These are phyloP conservation scores for Monochamus saltuarius DNA, from an alignment of 1,140 invertebrate genomes.

Conservation along the genomic window DNA sequence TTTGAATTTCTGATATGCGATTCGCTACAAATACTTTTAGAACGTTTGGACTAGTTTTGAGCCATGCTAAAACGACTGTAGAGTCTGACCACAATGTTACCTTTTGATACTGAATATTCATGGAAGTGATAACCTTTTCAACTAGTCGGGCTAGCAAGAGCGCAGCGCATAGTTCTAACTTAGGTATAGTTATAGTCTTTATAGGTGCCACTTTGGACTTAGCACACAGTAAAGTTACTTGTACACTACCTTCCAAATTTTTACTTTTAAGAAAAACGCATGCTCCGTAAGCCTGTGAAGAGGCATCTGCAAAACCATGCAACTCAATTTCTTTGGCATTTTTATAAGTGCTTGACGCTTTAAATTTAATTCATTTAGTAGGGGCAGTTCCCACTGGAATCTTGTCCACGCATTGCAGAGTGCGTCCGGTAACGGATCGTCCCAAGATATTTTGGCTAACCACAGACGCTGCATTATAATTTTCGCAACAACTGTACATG, in stretches of 20 bases:
- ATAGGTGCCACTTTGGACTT: slow-evolving; percentile 20
- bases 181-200: slow-evolving; percentile 6
- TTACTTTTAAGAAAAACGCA: slow-evolving; percentile 13
- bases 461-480: slow-evolving; percentile 49
- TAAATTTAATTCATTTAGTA: too few relatives aligned
- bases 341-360: too few relatives aligned
- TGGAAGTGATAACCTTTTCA: slow-evolving; percentile 16
- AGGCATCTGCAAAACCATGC: slow-evolving; percentile 18
- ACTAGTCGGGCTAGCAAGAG: slow-evolving; percentile 33
- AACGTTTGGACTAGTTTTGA: slow-evolving; percentile 2
- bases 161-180: slow-evolving; percentile 19
- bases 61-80: slow-evolving; percentile 8
- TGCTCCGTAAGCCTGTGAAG: slow-evolving; percentile 16
- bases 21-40: slow-evolving; percentile 13
- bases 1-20: slow-evolving; percentile 13
- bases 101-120: slow-evolving; percentile 8
- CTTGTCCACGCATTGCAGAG: too few relatives aligned
- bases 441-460: too few relatives aligned
- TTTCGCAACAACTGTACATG: slow-evolving; percentile 48
- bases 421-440: too few relatives aligned
- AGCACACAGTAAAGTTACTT: background rate
- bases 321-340: slow-evolving; percentile 27
- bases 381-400: too few relatives aligned
- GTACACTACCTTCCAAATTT: background rate
- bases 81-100: slow-evolving; percentile 10